These are phyloP conservation scores for Muntiacus reevesi DNA, from an alignment of 2,113 vertebrate species.

Conservation along the genomic window DNA sequence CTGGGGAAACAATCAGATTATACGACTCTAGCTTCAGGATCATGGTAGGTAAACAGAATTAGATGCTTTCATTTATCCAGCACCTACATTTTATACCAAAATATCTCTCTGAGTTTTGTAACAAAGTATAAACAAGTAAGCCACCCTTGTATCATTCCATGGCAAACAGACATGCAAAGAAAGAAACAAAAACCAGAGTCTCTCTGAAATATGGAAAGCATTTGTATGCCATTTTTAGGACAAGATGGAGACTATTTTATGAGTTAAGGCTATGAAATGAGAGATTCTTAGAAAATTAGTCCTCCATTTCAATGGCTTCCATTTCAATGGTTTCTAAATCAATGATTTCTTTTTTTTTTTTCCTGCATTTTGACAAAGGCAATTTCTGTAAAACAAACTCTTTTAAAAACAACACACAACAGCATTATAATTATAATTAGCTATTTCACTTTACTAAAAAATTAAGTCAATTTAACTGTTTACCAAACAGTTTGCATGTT, in stretches of 20 bases:
- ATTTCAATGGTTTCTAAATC: neutral
- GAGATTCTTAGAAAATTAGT: neutral
- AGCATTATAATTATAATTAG: neutral
- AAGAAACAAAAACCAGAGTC: neutral
- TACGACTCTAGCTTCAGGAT: neutral
- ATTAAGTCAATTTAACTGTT: neutral
- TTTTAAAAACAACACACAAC: neutral
- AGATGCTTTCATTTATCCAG: neutral
- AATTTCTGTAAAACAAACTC: neutral
- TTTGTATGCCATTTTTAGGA: neutral
- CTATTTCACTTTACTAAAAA: neutral
- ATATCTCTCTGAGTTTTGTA: neutral
- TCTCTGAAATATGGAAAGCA: neutral
- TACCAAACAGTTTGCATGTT: neutral
- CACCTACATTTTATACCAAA: neutral
- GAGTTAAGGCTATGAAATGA: neutral
- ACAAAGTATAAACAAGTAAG: neutral
- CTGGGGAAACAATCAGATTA: neutral
- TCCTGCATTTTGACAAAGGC: neutral
- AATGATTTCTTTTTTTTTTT: neutral
- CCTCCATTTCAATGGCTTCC: neutral
- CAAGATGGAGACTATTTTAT: neutral
- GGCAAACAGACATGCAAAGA: neutral
- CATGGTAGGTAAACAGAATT: neutral
- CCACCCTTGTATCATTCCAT: neutral